Evolutionary conservation across 30 jellyfish, hydroid and myxozoan genomes (phyloP).

Genomic region (Aurelia sp.): DNA sequence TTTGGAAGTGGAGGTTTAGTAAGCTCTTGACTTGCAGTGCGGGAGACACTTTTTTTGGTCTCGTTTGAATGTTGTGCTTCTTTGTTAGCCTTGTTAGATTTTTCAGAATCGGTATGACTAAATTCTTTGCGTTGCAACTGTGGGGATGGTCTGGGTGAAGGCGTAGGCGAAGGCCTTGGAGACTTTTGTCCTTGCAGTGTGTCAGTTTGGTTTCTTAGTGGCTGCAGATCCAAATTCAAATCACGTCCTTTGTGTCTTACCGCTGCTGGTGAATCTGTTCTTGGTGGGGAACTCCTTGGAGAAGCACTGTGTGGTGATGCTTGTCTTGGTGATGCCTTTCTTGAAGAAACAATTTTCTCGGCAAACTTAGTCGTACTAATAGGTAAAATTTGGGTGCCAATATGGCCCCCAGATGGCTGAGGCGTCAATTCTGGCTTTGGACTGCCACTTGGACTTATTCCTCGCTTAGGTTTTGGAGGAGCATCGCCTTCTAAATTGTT

Average conservation of each 20-base stretch:
- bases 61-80: not conserved
- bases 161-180: conserved; percentile 29
- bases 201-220: not conserved
- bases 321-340: not conserved
- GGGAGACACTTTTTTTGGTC: not conserved
- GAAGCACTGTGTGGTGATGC: not conserved
- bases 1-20: conserved; percentile 51
- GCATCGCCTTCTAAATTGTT: conserved; percentile 23
- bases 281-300: conserved; percentile 7
- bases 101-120: not conserved
- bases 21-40: not conserved
- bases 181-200: not conserved
- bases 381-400: not conserved
- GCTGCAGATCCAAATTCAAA: not conserved
- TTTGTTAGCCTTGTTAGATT: not conserved
- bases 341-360: not conserved
- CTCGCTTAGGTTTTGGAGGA: not conserved
- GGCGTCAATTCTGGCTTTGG: conserved; percentile 3
- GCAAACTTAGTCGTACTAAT: not conserved
- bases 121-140: conserved; percentile 3
- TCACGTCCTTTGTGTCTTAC: not conserved
- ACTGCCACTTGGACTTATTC: conserved; percentile 2
- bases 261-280: not conserved
- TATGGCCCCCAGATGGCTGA: not conserved
- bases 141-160: conserved; percentile 32